Conservation (phyloP, 2,797 vertebrate species). For the Channallabes apus region DNA sequence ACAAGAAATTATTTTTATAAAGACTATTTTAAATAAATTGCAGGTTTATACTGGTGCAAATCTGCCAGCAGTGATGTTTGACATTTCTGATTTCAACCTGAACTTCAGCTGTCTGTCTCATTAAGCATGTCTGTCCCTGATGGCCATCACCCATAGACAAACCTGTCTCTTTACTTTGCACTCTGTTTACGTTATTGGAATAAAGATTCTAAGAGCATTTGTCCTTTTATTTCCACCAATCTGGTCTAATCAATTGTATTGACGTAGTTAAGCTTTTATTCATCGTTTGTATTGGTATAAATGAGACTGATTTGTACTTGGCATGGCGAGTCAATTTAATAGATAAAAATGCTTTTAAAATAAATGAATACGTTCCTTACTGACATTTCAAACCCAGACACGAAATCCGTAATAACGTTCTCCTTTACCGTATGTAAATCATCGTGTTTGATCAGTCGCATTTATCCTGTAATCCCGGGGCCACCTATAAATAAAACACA, state of each 20-base stretch:
- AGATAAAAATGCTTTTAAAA: background rate
- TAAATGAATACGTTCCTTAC: background rate
- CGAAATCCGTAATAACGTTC: background rate
- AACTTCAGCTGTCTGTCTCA: background rate
- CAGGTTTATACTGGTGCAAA: background rate
- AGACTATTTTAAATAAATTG: background rate
- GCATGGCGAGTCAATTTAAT: too few species aligned
- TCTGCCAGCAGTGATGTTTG: background rate
- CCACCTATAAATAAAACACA: constrained; percentile 56
- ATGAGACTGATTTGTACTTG: background rate
- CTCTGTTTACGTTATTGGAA: background rate
- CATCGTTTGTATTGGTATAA: background rate
- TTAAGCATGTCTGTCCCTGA: background rate
- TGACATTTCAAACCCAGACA: background rate
- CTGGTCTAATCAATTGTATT: background rate
- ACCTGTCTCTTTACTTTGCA: too few species aligned
- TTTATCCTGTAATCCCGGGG: constrained; percentile 43
- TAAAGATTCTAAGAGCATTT: background rate
- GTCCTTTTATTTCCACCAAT: background rate
- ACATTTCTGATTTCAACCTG: constrained; percentile 2
- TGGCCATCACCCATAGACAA: background rate
- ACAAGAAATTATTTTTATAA: background rate
- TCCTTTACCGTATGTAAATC: constrained; percentile 28
- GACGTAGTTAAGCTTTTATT: background rate
- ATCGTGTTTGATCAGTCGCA: constrained; percentile 29